These are phyloP conservation scores for Eupithecia tripunctaria DNA, from an alignment of 2,888 invertebrate species.

Conservation along the genomic window DNA sequence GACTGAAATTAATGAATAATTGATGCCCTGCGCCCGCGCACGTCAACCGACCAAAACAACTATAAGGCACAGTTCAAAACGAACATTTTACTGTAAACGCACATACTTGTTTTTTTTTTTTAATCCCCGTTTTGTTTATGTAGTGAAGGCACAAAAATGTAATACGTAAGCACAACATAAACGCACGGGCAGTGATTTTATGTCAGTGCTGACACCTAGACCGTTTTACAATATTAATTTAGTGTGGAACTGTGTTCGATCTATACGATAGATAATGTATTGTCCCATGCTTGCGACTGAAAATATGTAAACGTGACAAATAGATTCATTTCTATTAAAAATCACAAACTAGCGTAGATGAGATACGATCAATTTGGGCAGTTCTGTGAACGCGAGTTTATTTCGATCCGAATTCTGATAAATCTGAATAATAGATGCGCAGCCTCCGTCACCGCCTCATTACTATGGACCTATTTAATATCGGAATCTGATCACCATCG, in stretches of 20 bases:
- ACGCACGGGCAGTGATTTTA: background rate
- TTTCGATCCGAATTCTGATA: slow-evolving; percentile 54
- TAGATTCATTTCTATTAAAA: slow-evolving; percentile 15
- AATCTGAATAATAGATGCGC: slow-evolving; percentile 73
- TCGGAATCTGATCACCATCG: slow-evolving; percentile 45
- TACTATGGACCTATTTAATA: slow-evolving; percentile 72
- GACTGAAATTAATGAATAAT: background rate
- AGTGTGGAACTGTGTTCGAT: background rate
- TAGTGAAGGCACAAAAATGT: background rate
- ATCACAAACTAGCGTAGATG: background rate
- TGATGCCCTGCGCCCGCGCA: background rate
- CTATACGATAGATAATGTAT: background rate
- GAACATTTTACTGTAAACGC: background rate
- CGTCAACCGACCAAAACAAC: background rate
- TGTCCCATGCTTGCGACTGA: background rate
- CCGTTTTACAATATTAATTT: background rate
- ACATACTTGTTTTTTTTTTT: background rate
- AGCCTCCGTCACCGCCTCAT: slow-evolving; percentile 63
- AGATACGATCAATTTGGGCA: slow-evolving; percentile 2
- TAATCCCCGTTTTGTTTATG: background rate
- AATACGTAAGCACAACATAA: too few species aligned
- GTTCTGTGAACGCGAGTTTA: slow-evolving; percentile 60
- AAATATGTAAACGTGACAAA: slow-evolving; percentile 11
- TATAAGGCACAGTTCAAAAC: background rate
- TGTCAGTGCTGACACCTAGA: background rate